Evolutionary conservation across 1,140 invertebrate genomes (phyloP).

Genomic region (Octopus sinensis): DNA sequence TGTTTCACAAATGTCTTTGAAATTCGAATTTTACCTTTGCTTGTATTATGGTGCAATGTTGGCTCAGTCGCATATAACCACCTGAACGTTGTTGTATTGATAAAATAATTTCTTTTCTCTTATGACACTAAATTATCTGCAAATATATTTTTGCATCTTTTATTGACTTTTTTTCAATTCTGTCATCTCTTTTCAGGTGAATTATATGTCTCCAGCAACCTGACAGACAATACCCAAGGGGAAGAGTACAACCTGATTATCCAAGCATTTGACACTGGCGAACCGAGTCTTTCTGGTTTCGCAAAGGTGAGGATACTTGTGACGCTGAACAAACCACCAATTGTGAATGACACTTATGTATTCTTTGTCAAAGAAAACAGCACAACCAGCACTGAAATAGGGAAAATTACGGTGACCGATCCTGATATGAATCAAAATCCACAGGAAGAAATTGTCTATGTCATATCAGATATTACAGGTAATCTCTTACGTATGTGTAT

Average conservation of each 20-base stretch:
- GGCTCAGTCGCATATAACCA: too few relatives aligned
- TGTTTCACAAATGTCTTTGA: too few relatives aligned
- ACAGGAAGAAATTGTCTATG: neutral
- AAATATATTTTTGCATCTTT: too few relatives aligned
- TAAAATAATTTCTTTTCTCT: too few relatives aligned
- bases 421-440: slow-evolving; percentile 2
- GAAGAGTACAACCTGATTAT: slow-evolving; percentile 2
- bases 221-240: neutral
- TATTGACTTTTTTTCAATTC: too few relatives aligned
- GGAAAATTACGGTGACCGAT: slow-evolving; percentile 6
- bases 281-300: neutral
- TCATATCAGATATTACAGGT: neutral
- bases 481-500: neutral
- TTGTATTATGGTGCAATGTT: too few relatives aligned
- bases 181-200: slow-evolving; percentile 6
- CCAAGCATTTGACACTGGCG: slow-evolving; percentile 1
- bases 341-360: neutral
- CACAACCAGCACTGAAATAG: neutral
- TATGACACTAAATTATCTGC: too few relatives aligned
- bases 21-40: too few relatives aligned
- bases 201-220: slow-evolving; percentile 4
- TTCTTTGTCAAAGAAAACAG: neutral
- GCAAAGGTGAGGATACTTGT: neutral
- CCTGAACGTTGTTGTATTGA: too few relatives aligned
- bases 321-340: slow-evolving; percentile 1